Conservation (phyloP, 2,113 vertebrate genomes). For the Rafetus swinhoei region DNA sequence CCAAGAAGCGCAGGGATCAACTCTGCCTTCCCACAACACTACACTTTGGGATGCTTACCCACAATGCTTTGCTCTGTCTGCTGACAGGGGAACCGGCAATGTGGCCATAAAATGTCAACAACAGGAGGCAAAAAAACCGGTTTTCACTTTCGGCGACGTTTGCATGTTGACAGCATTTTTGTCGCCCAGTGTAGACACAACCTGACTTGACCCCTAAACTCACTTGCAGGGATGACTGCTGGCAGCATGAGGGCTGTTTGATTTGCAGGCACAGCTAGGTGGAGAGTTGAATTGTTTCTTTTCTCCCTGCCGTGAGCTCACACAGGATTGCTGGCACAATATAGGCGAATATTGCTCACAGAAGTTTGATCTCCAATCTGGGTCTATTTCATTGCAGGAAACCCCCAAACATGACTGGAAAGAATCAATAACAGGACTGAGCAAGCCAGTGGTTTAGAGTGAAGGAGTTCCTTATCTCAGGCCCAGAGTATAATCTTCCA, state of each 20-base stretch:
- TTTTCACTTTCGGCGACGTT: too few species aligned
- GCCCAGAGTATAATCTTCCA: not conserved
- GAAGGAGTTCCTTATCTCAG: not conserved
- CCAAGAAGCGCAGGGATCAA: too few species aligned
- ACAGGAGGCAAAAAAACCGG: too few species aligned
- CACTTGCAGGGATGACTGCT: not conserved
- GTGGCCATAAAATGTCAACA: too few species aligned
- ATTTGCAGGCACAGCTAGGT: not conserved
- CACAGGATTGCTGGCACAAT: not conserved
- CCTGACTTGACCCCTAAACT: not conserved
- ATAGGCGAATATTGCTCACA: not conserved
- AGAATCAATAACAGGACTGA: not conserved
- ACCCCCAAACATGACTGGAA: not conserved
- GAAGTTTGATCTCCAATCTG: not conserved
- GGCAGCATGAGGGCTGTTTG: not conserved
- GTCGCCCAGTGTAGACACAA: too few species aligned
- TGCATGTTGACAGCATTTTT: too few species aligned
- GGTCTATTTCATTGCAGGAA: not conserved
- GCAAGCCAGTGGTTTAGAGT: not conserved
- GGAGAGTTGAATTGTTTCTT: not conserved
- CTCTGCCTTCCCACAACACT: too few species aligned
- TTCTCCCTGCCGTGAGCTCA: not conserved
- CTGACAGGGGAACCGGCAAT: too few species aligned
- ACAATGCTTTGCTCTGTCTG: too few species aligned
- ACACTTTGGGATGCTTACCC: too few species aligned